Base-by-base conservation (phyloP, 1,140 invertebrate species). In the Platyscapa corneri region DNA sequence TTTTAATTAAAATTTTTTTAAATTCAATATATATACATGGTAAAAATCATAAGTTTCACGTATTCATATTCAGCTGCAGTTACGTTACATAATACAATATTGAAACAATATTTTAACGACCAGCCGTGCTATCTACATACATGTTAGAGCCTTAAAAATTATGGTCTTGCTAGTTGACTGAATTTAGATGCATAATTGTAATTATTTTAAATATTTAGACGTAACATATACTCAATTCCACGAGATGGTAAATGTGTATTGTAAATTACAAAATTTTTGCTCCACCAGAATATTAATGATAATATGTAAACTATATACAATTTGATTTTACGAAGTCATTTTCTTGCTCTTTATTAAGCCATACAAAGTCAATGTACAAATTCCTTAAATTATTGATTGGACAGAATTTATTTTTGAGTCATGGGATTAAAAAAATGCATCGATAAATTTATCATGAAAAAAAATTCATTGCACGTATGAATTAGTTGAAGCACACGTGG, bases 371-470 rank as follows among this genome's bases (percentile, higher is more conserved):
- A n/a, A 27, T n/a, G 74, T 49, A 49, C 6, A 46, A 46, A 30
- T 53, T 23, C 32, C 64, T 5, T 37, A 60, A 78, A 37, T 64
- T 60, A 56, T 78, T 78, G 53, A 78, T 78, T 78, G 7, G 53
- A 78, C 53, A 64, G 46, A 78, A 78, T 78, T 78, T 60, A 60
- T 78, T 78, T 60, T 34, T 39, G 53, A 78, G 46, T 78, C 76
- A 78, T 64, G 76, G 34, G 32, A 46, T 78, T 37, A 64, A 56
- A n/a, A 60, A 32, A 23, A 34, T 77, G 7, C 7, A 30, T 23
- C 46, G 0, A 14, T 7, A 7, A 34, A 49, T 76, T 8, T 76
- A 42, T 42, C n/a, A 49, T 76, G 37, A 76, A 53, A 27, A n/a
- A 42, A 74, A 74, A 6, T n/a, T 7, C 30, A 72, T 72, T 76